Evolutionary conservation across 2,888 invertebrate species (phyloP), one percentile per base, ranked within the genome.

Genomic region (Macrostomum cliftonense): DNA sequence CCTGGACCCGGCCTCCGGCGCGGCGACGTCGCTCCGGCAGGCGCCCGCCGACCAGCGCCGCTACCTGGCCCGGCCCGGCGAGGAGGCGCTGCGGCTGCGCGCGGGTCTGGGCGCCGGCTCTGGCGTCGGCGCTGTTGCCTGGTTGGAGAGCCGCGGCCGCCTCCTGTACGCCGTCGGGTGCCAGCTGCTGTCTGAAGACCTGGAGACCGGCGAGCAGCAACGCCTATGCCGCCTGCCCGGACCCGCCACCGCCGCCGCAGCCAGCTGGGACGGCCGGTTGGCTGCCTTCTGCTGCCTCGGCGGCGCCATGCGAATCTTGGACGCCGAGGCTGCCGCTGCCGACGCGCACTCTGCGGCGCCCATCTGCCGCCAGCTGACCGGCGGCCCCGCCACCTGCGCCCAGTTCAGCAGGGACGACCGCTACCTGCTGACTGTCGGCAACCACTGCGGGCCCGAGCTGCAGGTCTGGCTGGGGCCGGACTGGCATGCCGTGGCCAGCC

Each of bases 51-150:
- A 39, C 37, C 56, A 67, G 65, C 57, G 64, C 45, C 56, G 67
- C 37, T 67, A 66, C 51, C 60, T 62, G 49, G 66, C 68, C 4
- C 64, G 67, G n/a, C 64, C 65, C 2, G 63, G 65, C 49, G 63
- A 66, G 50, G 65, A 66, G 17, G 67, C 68, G 5, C 50, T 68
- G 12, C 58, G 57, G 40, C 56, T 68, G 45, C 57, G 58, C 28
- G 61, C 63, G 54, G 62, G 65, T 21, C 61, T 69, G 45, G 69
- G 69, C 1, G 68, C 63, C 47, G 68, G 67, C 57, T 28, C 28
- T 4, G 28, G 28, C 28, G 28, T 28, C 28, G 28, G 28, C 28
- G 28, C 28, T 9, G 9, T 28, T 9, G 28, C 28, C 28, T 28
- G 28, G 28, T 9, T 28, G 28, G 28, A 28, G 28, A 9, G 28